Base-by-base conservation (phyloP, 2,888 invertebrate genomes). In the Rhimphoctona megacephalus region DNA sequence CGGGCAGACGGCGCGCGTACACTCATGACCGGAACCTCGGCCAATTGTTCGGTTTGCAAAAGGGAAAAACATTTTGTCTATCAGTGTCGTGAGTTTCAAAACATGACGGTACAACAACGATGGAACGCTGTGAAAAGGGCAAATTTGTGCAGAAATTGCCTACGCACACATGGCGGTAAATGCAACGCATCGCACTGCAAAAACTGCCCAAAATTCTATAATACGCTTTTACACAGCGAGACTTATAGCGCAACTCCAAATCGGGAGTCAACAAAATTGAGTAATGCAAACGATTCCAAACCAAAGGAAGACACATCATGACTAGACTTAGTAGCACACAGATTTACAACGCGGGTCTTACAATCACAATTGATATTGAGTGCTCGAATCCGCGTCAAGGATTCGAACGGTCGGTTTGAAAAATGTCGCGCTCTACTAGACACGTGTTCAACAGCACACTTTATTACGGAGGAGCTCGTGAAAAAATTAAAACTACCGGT, bases 401-500 rank as follows among this genome's bases (percentile, higher is more conserved):
- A 57, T 49, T 5, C 52, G 17, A n/a, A n/a, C 43, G 81, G 87
- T 2, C 49, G 74, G 11, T 86, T 78, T 19, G 8, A 66, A 22
- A 66, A 69, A 33, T 33, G 83, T 30, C 84, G 88, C 46, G 86
- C 83, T 4, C 76, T 88, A 79, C 79, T 89, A 61, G 87, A 89
- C 25, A 86, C 87, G 0, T 49, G 19, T 19, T 19, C 49, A 11
- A 49, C 49, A 5, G 49, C 49, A 19, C 49, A 49, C 7, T 6
- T 87, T 83, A 83, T 85, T 1, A 89, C 87, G 5, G 83, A 85
- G 43, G 33, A 69, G 39, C 33, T 86, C 39, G 83, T 54, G 3
- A 69, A 52, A 22, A 19, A 11, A 39, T 72, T 87, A 46, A 70
- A 74, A 57, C 81, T 87, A 69, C 64, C 78, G 9, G 33, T 49